Conservation (phyloP, 1,140 invertebrate genomes). For the Drosophila jambulina region DNA sequence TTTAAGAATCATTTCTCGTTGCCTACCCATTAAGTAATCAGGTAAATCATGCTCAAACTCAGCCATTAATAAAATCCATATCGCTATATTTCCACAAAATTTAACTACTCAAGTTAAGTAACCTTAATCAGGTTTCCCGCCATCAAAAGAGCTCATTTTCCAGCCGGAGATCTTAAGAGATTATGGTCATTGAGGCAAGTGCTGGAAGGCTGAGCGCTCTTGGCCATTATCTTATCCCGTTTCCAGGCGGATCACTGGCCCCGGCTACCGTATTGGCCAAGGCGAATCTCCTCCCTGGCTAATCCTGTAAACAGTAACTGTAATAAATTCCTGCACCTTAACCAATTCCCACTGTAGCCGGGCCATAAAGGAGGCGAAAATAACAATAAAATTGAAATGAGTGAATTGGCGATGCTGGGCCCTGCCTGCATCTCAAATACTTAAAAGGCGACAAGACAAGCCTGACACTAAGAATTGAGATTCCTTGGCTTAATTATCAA, state of each 20-base stretch:
- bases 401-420: constrained; percentile 71
- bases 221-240: constrained; percentile 42
- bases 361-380: constrained; percentile 53
- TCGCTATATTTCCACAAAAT: constrained; percentile 7
- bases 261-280: constrained; percentile 32
- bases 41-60: constrained; percentile 2
- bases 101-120: constrained; percentile 7
- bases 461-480: constrained; percentile 69
- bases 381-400: constrained; percentile 80
- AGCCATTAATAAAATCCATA: constrained; percentile 8
- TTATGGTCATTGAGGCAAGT: constrained; percentile 12
- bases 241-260: constrained; percentile 28
- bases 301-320: constrained; percentile 49
- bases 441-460: constrained; percentile 67
- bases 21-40: constrained; percentile 4
- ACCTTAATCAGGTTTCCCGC: constrained; percentile 9
- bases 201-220: constrained; percentile 6
- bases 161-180: constrained; percentile 20
- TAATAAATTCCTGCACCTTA: constrained; percentile 48
- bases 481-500: constrained; percentile 81
- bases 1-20: not conserved
- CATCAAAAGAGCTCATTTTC: constrained; percentile 17
- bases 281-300: constrained; percentile 13
- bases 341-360: constrained; percentile 35
- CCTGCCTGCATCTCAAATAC: constrained; percentile 44